Base-by-base conservation (phyloP, 2,113 vertebrate species). In the Antigone vipio region DNA sequence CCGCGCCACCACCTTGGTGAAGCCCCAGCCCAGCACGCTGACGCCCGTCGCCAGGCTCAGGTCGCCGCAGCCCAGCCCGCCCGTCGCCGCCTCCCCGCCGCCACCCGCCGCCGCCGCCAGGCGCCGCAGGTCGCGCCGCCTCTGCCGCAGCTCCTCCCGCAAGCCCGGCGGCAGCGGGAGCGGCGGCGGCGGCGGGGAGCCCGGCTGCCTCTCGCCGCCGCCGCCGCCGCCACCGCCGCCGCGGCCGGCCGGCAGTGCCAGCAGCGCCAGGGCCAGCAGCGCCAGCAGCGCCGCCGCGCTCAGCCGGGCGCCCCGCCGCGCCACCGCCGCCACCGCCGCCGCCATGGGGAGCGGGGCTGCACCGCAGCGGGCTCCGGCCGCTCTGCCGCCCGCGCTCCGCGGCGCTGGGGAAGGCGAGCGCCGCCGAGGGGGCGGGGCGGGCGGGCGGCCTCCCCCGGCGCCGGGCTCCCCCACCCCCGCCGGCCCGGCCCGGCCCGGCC, bases 1-100 rank as follows among this genome's bases (percentile, higher is more conserved):
- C 86, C 97, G 97, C 55, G 98, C 68, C 50, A 98, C 98, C 75
- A 97, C 96, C 85, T 98, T 99, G 30, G 98, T 99, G 97, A 98
- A 98, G 50, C 98, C 98, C 20, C 98, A 98, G 17, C 98, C 98
- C 27, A 98, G 97, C 42, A 98, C 94, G 85, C 97, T 72, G 89
- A 97, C 71, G n/a, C 97, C 97, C 49, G 93, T 95, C 63, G 95
- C 96, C 93, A 96, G 90, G 78, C 92, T 77, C 58, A 99, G 97
- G 63, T 98, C 98, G 27, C 95, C 97, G 85, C 99, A 99, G 24
- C 94, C 98, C 84, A 96, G 38, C 49, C 60, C 53, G 9, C 64
- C 81, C 27, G 53, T 4, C 9, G 56, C 64, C 38, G 22, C 44
- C 13, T 40, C 74, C 29, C 73, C 55, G 72, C 71, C 67, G 52